Conservation (phyloP, 2,113 vertebrate genomes). For the Cyanoramphus novaezelandiae region DNA sequence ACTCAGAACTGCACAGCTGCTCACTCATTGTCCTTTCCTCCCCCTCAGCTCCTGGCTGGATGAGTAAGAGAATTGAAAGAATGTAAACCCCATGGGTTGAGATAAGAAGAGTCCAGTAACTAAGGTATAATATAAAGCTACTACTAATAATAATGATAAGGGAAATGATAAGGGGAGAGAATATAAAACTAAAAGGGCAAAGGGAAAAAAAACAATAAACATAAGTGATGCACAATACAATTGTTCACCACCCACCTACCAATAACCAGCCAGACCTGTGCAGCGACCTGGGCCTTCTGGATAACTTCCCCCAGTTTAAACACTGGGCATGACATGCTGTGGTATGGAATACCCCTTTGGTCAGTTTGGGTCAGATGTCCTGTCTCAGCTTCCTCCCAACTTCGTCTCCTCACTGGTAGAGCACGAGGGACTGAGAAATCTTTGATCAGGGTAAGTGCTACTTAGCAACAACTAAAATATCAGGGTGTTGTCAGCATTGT, state of each 20-base stretch:
- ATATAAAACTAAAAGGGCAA: not conserved
- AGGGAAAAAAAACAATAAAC: not conserved
- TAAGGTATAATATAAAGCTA: not conserved
- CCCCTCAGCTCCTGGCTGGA: not conserved
- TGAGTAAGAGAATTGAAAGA: not conserved
- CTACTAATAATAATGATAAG: not conserved
- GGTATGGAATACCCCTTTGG: not conserved
- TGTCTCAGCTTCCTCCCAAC: not conserved
- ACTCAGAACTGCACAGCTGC: not conserved
- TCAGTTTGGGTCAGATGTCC: not conserved
- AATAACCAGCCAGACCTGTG: not conserved
- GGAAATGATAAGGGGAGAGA: not conserved
- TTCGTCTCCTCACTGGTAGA: not conserved
- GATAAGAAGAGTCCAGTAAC: not conserved
- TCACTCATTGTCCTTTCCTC: not conserved
- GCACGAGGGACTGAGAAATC: not conserved
- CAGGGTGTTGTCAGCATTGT: not conserved
- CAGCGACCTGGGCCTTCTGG: not conserved
- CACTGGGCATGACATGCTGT: not conserved
- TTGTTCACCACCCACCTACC: not conserved
- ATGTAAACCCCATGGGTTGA: not conserved
- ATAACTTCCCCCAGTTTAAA: not conserved
- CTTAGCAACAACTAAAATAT: not conserved
- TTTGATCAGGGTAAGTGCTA: not conserved
- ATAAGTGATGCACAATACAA: not conserved